These are phyloP conservation scores for Chloroceryle amazona DNA, from an alignment of 2,797 vertebrate species.

Conservation along the genomic window DNA sequence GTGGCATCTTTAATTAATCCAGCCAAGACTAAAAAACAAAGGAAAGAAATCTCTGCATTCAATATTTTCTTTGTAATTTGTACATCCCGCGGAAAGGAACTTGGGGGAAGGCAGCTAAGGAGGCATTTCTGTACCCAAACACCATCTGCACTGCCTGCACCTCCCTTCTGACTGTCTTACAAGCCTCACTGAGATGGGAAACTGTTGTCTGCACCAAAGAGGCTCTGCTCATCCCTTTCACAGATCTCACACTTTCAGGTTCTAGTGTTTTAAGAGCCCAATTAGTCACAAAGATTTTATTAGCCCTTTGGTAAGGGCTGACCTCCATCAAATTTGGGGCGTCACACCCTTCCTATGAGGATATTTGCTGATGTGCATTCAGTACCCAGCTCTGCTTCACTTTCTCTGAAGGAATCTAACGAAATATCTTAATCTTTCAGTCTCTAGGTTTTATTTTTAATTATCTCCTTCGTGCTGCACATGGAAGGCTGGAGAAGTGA, in stretches of 20 bases:
- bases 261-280: background rate
- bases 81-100: background rate
- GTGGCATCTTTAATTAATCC: constrained; percentile 51
- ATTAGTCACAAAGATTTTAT: background rate
- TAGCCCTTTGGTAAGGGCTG: background rate
- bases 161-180: background rate
- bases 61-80: background rate
- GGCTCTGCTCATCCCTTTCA: background rate
- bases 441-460: background rate
- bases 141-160: background rate
- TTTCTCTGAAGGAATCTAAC: background rate
- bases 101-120: background rate
- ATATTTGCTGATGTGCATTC: background rate
- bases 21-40: background rate
- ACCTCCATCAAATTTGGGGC: background rate
- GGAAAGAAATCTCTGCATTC: background rate
- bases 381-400: background rate
- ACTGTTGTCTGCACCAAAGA: background rate
- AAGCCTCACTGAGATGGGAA: fast-evolving
- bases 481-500: background rate
- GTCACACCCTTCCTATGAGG: background rate
- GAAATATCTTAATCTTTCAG: background rate
- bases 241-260: background rate
- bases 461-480: background rate
- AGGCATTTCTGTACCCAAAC: background rate